A percentile compares a stretch with the other conserved stretches of the same genome.
Conservation (phyloP, 2,888 invertebrate genomes). For the Mythimna lalbum region DNA sequence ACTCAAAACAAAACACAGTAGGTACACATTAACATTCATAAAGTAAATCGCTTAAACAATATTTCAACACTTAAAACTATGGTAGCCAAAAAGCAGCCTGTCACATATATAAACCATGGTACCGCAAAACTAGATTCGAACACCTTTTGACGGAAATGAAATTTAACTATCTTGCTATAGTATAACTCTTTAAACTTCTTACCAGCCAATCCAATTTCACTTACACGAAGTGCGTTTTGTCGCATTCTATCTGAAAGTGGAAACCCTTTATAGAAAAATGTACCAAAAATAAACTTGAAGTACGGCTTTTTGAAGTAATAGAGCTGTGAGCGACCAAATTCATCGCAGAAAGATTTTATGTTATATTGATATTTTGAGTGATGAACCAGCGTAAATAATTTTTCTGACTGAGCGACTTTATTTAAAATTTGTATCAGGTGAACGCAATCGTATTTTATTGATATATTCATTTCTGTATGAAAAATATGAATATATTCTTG, state of each 20-base stretch:
- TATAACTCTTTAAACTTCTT: slow-evolving; percentile 42
- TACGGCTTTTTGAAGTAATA: slow-evolving; percentile 36
- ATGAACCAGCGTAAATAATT: background rate
- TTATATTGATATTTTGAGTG: background rate
- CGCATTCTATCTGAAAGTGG: slow-evolving; percentile 43
- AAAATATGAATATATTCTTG: background rate
- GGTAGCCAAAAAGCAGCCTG: slow-evolving; percentile 25
- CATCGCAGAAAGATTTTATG: slow-evolving; percentile 25
- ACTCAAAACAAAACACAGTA: too few species aligned
- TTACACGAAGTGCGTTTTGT: slow-evolving; percentile 36
- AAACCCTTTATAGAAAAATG: slow-evolving; percentile 58
- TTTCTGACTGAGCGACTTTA: background rate
- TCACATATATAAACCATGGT: slow-evolving; percentile 52
- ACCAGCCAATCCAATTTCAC: slow-evolving; percentile 45
- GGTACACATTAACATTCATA: too few species aligned
- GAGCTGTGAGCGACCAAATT: slow-evolving; percentile 27
- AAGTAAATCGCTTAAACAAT: background rate
- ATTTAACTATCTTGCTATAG: slow-evolving; percentile 31
- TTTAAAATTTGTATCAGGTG: background rate
- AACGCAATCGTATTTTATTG: background rate
- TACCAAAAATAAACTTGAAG: slow-evolving; percentile 29
- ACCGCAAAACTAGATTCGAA: slow-evolving; percentile 28
- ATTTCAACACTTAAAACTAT: slow-evolving; percentile 21
- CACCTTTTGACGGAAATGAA: background rate
- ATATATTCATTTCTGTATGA: background rate